Base-by-base conservation (phyloP, 2,113 vertebrate species). In the Chunga burmeisteri region DNA sequence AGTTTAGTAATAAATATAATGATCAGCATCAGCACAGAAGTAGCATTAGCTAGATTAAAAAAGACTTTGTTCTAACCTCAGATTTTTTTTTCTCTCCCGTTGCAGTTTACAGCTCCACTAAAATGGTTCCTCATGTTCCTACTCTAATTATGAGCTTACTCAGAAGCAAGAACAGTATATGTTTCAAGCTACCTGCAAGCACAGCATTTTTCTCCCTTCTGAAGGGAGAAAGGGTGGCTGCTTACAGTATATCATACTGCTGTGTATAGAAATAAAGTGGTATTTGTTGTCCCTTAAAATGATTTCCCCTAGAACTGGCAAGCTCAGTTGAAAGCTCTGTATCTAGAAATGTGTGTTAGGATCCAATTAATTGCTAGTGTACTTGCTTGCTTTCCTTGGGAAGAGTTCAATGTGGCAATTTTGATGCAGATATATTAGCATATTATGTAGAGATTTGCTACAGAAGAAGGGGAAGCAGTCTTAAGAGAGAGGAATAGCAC, bases 61-160 rank as follows among this genome's bases (percentile, higher is more conserved):
- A 92, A 89, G 89, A 95, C 91, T 97, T 96, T 91, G 73, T 94
- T 96, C 92, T 93, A 91, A 70, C 65, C 75, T 89, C 40, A 68
- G 86, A 68, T 88, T 81, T 93, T 80, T 67, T 82, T 90, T 32
- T 15, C 38, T 32, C 32, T 96, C 27, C 46, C 82, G 27, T 17
- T 87, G 53, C 44, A 89, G 56, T 73, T 93, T 84, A 56, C 68
- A 80, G 86, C 83, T 96, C 89, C 59, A 36, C 10, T 91, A 85
- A 95, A 96, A 62, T 81, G 18, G 40, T 81, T 91, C 78, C 30
- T 85, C 13, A 3, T 86, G 68, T 68, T 95, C 95, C 62, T 30
- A 11, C 50, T 96, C 68, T 78, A 93, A 66, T 94, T 86, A 93
- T 5, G 56, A 83, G 82, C 81, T 95, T 92, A 73, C 68, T 79